phyloP scores from a whole-genome alignment of 2,888 invertebrate genomes.

The Dysmachus trigonus region DNA sequence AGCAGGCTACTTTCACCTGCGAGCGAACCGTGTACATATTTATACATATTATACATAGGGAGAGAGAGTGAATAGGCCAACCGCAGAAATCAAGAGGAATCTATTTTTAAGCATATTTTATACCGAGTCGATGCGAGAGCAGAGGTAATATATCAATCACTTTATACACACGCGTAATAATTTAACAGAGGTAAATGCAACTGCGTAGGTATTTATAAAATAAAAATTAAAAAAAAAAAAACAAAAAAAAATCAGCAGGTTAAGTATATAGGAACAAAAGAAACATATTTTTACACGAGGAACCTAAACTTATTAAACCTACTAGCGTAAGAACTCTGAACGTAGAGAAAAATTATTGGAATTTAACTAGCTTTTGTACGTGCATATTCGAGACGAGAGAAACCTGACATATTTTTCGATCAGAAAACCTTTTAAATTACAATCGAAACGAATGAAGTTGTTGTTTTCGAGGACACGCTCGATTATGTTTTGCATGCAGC shows the following conservation, averaged over 20 bases:
- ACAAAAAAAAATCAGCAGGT: neutral
- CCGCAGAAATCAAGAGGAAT: conserved; percentile 6
- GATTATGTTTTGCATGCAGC: neutral
- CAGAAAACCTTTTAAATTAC: conserved; percentile 5
- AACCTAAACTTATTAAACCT: conserved; percentile 33
- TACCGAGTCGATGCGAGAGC: conserved; percentile 22
- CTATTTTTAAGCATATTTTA: conserved; percentile 42
- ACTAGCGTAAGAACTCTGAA: conserved; percentile 21
- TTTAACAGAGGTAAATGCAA: conserved; percentile 22
- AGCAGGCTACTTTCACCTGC: neutral
- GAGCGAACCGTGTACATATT: conserved; percentile 24
- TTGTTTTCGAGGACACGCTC: conserved; percentile 1
- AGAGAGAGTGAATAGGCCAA: neutral
- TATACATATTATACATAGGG: conserved; percentile 34
- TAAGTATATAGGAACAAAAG: conserved; percentile 24
- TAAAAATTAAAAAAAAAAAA: neutral
- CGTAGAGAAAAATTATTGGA: neutral
- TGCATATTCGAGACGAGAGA: conserved; percentile 23
- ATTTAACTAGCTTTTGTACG: conserved; percentile 37
- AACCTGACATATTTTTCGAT: conserved; percentile 31
- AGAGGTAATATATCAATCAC: conserved; percentile 33
- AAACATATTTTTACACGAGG: conserved; percentile 41
- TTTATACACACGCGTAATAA: conserved; percentile 32
- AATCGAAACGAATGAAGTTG: neutral
- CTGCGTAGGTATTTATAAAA: conserved; percentile 29